Conservation (phyloP, 2,797 vertebrate genomes). For the Tapera naevia region DNA sequence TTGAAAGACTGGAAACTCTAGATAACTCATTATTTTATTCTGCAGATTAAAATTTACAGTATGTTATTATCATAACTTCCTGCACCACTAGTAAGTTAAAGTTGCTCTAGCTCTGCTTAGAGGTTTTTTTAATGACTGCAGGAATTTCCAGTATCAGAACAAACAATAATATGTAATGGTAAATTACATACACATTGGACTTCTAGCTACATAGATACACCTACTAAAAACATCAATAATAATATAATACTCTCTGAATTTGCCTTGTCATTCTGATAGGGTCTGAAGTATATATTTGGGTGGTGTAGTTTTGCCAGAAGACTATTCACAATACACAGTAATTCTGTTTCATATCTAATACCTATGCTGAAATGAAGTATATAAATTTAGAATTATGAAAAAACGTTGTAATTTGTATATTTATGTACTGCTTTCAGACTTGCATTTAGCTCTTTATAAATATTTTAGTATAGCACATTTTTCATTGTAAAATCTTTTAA, state of each 20-base stretch:
- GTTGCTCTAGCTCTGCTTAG: neutral
- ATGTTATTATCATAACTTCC: neutral
- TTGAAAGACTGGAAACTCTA: neutral
- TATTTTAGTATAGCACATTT: neutral
- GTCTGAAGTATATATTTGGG: slow-evolving; percentile 46
- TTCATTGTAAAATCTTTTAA: neutral
- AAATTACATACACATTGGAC: neutral
- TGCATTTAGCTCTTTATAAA: neutral
- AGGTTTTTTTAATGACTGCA: neutral
- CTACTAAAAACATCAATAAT: slow-evolving; percentile 9
- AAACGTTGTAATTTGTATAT: neutral
- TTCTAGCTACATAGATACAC: neutral
- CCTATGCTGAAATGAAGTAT: slow-evolving; percentile 6
- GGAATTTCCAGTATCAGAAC: neutral
- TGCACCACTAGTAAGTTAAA: neutral
- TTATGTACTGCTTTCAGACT: neutral
- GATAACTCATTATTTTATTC: neutral
- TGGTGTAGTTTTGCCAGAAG: slow-evolving; percentile 58
- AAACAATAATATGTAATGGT: neutral
- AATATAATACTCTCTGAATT: slow-evolving; percentile 1
- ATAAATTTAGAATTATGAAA: neutral
- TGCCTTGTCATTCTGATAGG: slow-evolving; percentile 33
- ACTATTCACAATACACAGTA: neutral
- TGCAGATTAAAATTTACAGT: neutral
- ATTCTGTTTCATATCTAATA: slow-evolving; percentile 60